These are phyloP conservation scores for Antitype chi DNA, from an alignment of 2,888 invertebrate genomes.

Conservation along the genomic window DNA sequence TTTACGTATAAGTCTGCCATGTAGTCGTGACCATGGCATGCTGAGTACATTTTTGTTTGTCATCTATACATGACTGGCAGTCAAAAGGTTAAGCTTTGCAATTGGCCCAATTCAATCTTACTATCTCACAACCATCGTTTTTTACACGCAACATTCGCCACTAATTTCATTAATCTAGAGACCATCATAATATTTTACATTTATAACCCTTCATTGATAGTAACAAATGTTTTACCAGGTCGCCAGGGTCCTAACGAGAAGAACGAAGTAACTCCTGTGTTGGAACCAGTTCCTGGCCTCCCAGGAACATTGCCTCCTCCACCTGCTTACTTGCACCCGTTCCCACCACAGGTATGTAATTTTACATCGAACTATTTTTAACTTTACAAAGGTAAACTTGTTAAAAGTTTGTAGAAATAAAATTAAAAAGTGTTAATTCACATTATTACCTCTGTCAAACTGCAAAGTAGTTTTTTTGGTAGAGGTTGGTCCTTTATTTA, in stretches of 20 bases:
- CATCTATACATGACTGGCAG: no score
- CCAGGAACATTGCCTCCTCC: conserved; percentile 91
- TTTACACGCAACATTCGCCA: not conserved
- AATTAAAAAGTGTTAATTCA: no score
- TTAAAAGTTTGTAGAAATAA: no score
- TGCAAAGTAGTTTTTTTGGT: no score
- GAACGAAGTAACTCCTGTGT: conserved; percentile 77
- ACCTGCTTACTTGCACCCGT: conserved; percentile 88
- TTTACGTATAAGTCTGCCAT: no score
- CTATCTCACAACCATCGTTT: not conserved
- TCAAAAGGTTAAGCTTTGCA: not conserved
- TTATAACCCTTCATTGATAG: not conserved
- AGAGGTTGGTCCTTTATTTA: no score
- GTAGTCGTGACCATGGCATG: no score
- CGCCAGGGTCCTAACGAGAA: conserved; percentile 86
- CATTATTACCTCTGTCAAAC: no score
- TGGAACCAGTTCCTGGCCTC: conserved; percentile 91
- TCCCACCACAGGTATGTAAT: conserved; percentile 85
- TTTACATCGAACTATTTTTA: not conserved
- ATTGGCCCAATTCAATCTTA: not conserved
- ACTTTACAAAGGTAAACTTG: not conserved
- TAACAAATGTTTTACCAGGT: conserved; percentile 71
- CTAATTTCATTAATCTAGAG: not conserved
- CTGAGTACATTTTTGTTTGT: no score
- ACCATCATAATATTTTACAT: not conserved